These are phyloP conservation scores for Dreissena polymorpha DNA, from an alignment of 1,140 invertebrate species.

Conservation along the genomic window DNA sequence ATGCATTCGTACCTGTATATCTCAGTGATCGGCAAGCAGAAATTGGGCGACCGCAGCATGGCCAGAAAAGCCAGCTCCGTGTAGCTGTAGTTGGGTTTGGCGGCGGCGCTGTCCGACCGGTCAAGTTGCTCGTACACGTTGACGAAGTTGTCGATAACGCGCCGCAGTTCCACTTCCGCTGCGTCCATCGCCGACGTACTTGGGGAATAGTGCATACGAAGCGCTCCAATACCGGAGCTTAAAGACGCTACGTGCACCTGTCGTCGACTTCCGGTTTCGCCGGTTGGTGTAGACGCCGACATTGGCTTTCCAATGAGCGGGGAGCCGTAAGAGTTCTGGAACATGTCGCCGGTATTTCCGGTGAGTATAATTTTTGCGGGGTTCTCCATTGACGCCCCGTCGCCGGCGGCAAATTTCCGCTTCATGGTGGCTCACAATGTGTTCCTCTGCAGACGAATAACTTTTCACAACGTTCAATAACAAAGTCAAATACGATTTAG, in stretches of 20 bases:
- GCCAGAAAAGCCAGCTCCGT: constrained; percentile 70
- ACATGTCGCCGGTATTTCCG: not conserved
- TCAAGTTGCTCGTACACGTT: constrained; percentile 64
- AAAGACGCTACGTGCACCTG: too few relatives aligned
- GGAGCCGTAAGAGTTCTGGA: not conserved
- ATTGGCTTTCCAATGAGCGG: constrained; percentile 1
- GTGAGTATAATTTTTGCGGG: constrained; percentile 11
- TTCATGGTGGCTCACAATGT: constrained; percentile 19
- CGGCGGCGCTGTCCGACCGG: constrained; percentile 38
- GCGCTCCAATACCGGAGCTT: too few relatives aligned
- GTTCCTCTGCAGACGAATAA: not conserved
- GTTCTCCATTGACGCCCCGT: not conserved
- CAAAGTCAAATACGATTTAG: too few relatives aligned
- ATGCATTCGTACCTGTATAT: constrained; percentile 61
- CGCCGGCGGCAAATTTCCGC: constrained; percentile 23
- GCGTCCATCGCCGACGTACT: not conserved
- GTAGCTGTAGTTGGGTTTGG: constrained; percentile 71
- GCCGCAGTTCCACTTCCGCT: constrained; percentile 57
- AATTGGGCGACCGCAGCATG: constrained; percentile 65
- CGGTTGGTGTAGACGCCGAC: constrained; percentile 10
- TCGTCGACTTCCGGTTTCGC: too few relatives aligned
- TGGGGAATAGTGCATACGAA: not conserved
- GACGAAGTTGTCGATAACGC: constrained; percentile 67
- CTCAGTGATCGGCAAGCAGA: constrained; percentile 67
- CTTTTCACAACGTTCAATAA: constrained; percentile 9